A percentile compares a stretch with the other conserved stretches of the same genome.
These are phyloP conservation scores for Anguilla rostrata DNA, from an alignment of 2,113 vertebrate species.

Conservation along the genomic window DNA sequence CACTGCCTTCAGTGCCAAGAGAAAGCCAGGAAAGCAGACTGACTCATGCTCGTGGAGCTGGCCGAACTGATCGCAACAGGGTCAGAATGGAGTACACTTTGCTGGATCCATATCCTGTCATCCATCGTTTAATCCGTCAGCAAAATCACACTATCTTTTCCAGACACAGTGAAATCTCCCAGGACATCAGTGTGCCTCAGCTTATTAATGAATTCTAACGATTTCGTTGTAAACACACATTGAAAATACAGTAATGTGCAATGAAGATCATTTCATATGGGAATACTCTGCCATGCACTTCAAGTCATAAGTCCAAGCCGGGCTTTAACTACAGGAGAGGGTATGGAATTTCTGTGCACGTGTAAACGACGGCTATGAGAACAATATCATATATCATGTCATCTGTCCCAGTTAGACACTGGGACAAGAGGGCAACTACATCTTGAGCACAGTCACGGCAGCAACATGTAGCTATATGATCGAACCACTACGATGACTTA, in stretches of 20 bases:
- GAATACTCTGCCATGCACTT: neutral
- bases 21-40: too few relatives aligned
- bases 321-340: neutral
- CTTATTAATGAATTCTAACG: neutral
- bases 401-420: constrained; percentile 12
- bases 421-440: neutral
- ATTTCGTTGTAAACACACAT: too few relatives aligned
- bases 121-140: too few relatives aligned
- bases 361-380: constrained; percentile 16
- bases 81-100: too few relatives aligned
- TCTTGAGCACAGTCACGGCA: too few relatives aligned
- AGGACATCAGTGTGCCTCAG: neutral
- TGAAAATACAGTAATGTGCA: neutral
- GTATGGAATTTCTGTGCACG: neutral
- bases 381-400: constrained; percentile 22
- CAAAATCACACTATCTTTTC: too few relatives aligned
- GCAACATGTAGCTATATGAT: too few relatives aligned
- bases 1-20: neutral
- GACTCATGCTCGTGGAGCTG: too few relatives aligned
- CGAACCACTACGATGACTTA: neutral
- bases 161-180: neutral
- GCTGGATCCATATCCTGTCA: too few relatives aligned
- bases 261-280: neutral
- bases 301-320: neutral
- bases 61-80: too few relatives aligned